phyloP scores from a whole-genome alignment of 1,140 invertebrate genomes.

The Lordiphosa collinella region DNA sequence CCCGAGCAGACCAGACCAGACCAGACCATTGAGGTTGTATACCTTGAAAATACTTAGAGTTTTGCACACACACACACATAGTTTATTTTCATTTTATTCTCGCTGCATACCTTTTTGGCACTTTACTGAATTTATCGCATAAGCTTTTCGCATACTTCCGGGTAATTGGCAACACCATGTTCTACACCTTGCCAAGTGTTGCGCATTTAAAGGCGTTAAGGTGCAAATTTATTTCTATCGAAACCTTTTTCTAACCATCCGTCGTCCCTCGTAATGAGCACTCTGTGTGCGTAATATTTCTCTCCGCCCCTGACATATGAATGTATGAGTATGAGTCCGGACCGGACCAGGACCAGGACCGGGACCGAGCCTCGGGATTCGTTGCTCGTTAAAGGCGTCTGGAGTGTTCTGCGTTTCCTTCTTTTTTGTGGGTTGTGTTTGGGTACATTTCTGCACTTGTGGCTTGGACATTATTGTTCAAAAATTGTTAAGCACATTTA shows the following conservation, averaged over 20 bases:
- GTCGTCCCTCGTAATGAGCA: conserved; percentile 49
- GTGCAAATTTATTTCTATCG: conserved; percentile 71
- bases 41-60: conserved; percentile 58
- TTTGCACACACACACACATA: conserved; percentile 9
- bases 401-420: conserved; percentile 22
- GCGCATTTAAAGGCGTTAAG: conserved; percentile 75
- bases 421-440: background rate
- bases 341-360: conserved; percentile 1
- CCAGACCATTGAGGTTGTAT: conserved; percentile 23
- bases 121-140: conserved; percentile 75
- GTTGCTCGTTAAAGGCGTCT: conserved; percentile 62
- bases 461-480: conserved; percentile 71
- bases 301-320: conserved; percentile 59
- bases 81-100: conserved; percentile 22
- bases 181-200: conserved; percentile 36
- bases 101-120: conserved; percentile 70
- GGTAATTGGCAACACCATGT: conserved; percentile 74
- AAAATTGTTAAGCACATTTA: conserved; percentile 76
- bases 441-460: conserved; percentile 60
- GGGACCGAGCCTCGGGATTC: conserved; percentile 3
- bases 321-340: conserved; percentile 6
- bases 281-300: conserved; percentile 69
- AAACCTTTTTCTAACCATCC: conserved; percentile 56
- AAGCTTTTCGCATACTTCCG: conserved; percentile 76
- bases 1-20: background rate